Evolutionary conservation across 2,888 invertebrate species (phyloP).

Genomic region (Polydrusus pterygomalis): DNA sequence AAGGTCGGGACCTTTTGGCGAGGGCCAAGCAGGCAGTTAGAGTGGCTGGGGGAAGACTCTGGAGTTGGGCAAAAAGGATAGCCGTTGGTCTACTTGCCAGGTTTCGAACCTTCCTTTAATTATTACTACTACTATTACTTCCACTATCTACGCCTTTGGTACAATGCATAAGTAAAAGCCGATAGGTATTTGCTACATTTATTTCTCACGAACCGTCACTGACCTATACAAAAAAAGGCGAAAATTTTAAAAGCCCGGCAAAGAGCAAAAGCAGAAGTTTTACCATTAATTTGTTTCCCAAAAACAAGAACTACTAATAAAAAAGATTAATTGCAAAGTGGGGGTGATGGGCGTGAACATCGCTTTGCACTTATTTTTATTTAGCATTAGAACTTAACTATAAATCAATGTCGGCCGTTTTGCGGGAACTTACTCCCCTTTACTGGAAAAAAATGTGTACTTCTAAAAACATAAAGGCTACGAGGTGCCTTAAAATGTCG

Average conservation of each 20-base stretch:
- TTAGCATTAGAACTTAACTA: conserved; percentile 69
- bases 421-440: conserved; percentile 38
- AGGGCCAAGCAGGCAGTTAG: too few relatives aligned
- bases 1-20: too few relatives aligned
- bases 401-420: conserved; percentile 65
- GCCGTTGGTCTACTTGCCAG: too few relatives aligned
- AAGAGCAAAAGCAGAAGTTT: conserved; percentile 34
- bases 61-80: too few relatives aligned
- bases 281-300: conserved; percentile 49
- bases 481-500: background rate
- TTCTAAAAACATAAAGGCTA: conserved; percentile 3
- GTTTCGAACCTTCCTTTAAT: too few relatives aligned
- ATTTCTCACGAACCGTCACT: background rate
- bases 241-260: conserved; percentile 17
- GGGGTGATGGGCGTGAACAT: conserved; percentile 66
- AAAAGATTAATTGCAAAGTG: conserved; percentile 65
- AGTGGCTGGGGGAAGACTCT: too few relatives aligned
- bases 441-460: conserved; percentile 26
- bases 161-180: too few relatives aligned
- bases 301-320: conserved; percentile 57
- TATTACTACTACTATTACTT: too few relatives aligned
- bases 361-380: conserved; percentile 71
- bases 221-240: background rate
- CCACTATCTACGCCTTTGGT: too few relatives aligned
- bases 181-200: too few relatives aligned